Percentiles rank a stretch among this genome's conserved stretches.
phyloP scores from a whole-genome alignment of 92 coral and sea anemone species.

The Parazoanthus atlanticus region DNA sequence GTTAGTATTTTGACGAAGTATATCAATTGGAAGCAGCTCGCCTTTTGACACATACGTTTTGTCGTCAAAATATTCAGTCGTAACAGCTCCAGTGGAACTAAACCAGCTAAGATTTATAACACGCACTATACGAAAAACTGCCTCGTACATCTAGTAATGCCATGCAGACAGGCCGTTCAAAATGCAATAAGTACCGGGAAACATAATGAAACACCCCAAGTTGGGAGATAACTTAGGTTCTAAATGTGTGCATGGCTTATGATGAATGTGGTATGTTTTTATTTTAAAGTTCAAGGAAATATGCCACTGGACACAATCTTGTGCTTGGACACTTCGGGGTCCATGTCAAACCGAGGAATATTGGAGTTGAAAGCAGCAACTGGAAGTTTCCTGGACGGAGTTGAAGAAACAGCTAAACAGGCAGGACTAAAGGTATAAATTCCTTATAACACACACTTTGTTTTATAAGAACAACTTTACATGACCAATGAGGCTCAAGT shows the following conservation, averaged over 20 bases:
- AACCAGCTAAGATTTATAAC: no score
- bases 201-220: not conserved
- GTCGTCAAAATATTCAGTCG: no score
- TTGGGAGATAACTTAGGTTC: not conserved
- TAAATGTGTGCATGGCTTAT: not conserved
- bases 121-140: no score
- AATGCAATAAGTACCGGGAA: not conserved
- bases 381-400: slow-evolving; percentile 64
- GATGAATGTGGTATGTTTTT: no score
- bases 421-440: slow-evolving; percentile 58
- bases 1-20: not conserved
- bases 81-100: no score
- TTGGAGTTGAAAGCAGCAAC: slow-evolving; percentile 69
- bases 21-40: not conserved
- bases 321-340: slow-evolving; percentile 75
- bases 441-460: not conserved
- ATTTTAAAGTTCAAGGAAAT: not conserved
- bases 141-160: no score
- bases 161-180: not conserved
- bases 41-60: no score
- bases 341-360: slow-evolving; percentile 75
- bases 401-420: slow-evolving; percentile 74
- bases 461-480: not conserved
- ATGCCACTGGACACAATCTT: slow-evolving; percentile 79
- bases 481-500: not conserved